phyloP scores from a whole-genome alignment of 2,113 vertebrate species.

The Ailuropoda melanoleuca region DNA sequence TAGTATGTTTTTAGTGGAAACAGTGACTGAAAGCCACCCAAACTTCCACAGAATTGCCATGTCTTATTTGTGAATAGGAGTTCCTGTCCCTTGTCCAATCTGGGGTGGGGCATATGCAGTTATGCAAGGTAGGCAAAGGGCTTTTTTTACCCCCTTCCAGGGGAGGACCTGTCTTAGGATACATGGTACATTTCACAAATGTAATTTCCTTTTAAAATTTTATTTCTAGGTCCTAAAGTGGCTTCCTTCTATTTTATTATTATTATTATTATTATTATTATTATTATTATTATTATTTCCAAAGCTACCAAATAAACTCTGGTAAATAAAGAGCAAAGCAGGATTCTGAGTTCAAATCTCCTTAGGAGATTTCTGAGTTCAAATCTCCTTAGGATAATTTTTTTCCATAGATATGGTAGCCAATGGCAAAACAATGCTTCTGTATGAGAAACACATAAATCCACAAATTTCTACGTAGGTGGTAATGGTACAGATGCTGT shows the following conservation, averaged over 20 bases:
- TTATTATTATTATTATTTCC: neutral
- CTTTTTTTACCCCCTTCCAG: accelerated
- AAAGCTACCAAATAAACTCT: neutral
- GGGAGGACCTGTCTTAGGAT: neutral
- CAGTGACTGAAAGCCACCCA: neutral
- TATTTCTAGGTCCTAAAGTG: neutral
- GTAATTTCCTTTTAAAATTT: neutral
- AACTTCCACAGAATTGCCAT: neutral
- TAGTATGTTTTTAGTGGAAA: neutral
- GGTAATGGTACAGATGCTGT: neutral
- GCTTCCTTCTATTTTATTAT: conserved; percentile 3
- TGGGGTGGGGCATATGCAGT: neutral
- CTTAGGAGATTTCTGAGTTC: neutral
- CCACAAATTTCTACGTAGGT: neutral
- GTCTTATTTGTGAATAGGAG: neutral
- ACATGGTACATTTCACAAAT: neutral
- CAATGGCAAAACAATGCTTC: neutral
- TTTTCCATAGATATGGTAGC: neutral
- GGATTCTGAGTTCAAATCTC: neutral
- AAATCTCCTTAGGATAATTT: neutral
- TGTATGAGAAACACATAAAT: neutral
- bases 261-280: neutral
- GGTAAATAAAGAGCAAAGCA: neutral
- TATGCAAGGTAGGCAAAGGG: neutral
- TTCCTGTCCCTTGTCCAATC: neutral